Conservation (phyloP, 1,140 invertebrate genomes). For the Lamellibrachia luymesi region DNA sequence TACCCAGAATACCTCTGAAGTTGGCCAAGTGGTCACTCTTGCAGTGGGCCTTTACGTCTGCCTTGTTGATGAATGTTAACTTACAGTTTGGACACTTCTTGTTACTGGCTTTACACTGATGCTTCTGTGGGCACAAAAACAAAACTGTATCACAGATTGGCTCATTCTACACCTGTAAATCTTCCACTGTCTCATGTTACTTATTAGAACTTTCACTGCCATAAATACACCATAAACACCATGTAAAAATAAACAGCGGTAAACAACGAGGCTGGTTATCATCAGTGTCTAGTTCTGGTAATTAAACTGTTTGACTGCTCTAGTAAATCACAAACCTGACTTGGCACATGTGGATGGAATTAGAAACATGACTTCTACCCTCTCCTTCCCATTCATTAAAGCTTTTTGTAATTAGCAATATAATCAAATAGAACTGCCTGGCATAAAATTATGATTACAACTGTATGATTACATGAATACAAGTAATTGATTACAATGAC, state of each 20-base stretch:
- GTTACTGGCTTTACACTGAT: constrained; percentile 42
- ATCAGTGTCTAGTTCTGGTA: not conserved
- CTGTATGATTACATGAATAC: not conserved
- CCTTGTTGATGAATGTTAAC: constrained; percentile 46
- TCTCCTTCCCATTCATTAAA: not conserved
- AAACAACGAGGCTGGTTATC: too few relatives aligned
- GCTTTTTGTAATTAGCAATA: not conserved
- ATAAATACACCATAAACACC: too few relatives aligned
- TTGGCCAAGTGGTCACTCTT: constrained; percentile 45
- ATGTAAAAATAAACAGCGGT: too few relatives aligned
- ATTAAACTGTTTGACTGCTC: not conserved
- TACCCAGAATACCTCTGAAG: constrained; percentile 32
- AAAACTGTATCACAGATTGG: not conserved
- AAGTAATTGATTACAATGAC: too few relatives aligned
- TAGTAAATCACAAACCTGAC: not conserved
- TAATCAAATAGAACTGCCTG: not conserved
- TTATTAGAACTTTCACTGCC: not conserved
- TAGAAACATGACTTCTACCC: too few relatives aligned
- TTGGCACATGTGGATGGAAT: not conserved
- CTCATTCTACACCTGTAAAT: not conserved
- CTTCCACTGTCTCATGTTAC: not conserved
- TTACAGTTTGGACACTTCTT: constrained; percentile 49
- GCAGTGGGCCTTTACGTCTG: constrained; percentile 45
- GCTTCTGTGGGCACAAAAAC: constrained; percentile 33
- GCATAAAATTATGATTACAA: not conserved